A percentile compares a stretch with the other conserved stretches of the same genome.
These are phyloP conservation scores for Pseudorasbora parva DNA, from an alignment of 2,113 vertebrate species.

Conservation along the genomic window DNA sequence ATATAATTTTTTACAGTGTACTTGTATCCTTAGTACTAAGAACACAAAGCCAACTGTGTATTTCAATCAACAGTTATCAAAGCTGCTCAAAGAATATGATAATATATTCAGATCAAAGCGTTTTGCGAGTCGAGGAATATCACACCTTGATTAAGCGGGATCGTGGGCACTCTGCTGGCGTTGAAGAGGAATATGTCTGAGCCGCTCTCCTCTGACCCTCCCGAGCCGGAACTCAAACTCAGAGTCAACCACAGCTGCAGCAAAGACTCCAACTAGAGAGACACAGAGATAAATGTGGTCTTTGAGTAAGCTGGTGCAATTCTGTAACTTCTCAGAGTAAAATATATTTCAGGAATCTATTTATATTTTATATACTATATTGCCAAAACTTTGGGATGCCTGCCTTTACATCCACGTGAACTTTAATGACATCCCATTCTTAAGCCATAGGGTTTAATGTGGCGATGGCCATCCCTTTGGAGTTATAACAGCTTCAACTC, in stretches of 20 bases:
- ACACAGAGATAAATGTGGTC: not conserved
- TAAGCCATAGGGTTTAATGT: too few species aligned
- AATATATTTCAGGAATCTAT: too few species aligned
- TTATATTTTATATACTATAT: too few species aligned
- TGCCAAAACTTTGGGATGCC: too few species aligned
- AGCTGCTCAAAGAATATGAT: not conserved
- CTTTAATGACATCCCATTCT: too few species aligned
- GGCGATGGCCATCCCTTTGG: too few species aligned
- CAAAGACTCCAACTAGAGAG: slow-evolving; percentile 89
- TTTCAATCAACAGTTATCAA: not conserved
- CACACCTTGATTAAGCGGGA: slow-evolving; percentile 96
- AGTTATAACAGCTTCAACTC: too few species aligned
- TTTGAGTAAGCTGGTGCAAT: not conserved
- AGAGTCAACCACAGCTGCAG: slow-evolving; percentile 97
- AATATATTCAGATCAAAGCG: not conserved
- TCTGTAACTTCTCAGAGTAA: not conserved
- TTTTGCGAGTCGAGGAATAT: slow-evolving; percentile 43
- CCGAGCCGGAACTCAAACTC: slow-evolving; percentile 91
- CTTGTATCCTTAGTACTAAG: not conserved
- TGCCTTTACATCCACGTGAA: too few species aligned
- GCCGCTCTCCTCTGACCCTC: slow-evolving; percentile 86
- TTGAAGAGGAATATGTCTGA: slow-evolving; percentile 95
- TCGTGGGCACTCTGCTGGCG: slow-evolving; percentile 91
- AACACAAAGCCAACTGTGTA: not conserved
- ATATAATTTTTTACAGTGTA: too few species aligned